Base-by-base conservation (phyloP, 2,113 vertebrate species). In the Apus apus region DNA sequence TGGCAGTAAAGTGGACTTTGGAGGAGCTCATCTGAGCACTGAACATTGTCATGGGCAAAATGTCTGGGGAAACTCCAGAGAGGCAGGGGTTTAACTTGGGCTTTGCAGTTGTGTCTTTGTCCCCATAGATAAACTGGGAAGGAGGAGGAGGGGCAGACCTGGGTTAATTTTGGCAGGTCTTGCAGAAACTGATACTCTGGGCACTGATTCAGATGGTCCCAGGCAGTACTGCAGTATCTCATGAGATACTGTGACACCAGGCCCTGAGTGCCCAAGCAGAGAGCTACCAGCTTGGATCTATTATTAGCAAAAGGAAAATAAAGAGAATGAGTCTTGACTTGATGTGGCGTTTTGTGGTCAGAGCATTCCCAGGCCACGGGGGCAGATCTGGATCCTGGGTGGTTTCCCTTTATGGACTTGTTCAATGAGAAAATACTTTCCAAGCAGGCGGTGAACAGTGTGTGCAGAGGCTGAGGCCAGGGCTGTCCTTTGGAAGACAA, bases 351-450 rank as follows among this genome's bases (percentile, higher is more conserved):
- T 90, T 90, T 85, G 26, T 57, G 61, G 80, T 78, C 92, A 89
- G 90, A 92, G 82, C 73, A 85, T 94, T 97, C 96, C 94, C 92
- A 95, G 92, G 92, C 83, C 74, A 79, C 1, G 0, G 68, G 38
- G 83, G 23, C 78, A 84, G 92, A 90, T 22, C 73, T 83, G 88
- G 67, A 89, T 92, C 70, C 85, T 67, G 92, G 22, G 11, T 75
- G 17, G 68, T 84, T 96, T 96, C 96, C 96, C 92, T 92, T 96
- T 96, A 96, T 93, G 93, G 96, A 79, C 83, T 93, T 93, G 80
- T 88, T 87, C 64, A 87, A 64, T 61, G 64, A 50, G 68, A 82
- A 82, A 78, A 71, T 30, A 19, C 32, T 87, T 53, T 45, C 65
- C 11, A 36, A 83, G 57, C 90, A 86, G 83, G 75, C 8, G 2